Conservation (phyloP, 2,797 vertebrate genomes). For the Chloroceryle inda region DNA sequence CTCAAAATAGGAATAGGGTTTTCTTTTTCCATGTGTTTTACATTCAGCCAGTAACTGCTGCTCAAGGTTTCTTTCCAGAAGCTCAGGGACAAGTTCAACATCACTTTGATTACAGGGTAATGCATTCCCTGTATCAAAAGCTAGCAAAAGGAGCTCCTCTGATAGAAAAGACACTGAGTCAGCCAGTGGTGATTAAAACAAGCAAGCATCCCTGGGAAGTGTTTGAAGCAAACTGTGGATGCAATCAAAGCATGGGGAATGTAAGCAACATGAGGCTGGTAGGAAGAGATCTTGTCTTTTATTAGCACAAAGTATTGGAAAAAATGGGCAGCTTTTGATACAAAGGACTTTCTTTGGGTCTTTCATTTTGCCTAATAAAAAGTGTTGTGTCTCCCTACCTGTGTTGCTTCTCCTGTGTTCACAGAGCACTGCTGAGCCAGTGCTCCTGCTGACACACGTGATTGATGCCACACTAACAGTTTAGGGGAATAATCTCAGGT, state of each 20-base stretch:
- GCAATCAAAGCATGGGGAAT: slow-evolving; percentile 22
- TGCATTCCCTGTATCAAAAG: slow-evolving; percentile 10
- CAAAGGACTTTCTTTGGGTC: background rate
- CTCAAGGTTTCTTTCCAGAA: background rate
- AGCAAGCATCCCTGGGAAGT: background rate
- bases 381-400: background rate
- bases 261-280: background rate
- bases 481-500: background rate
- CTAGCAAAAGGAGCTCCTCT: slow-evolving; percentile 23
- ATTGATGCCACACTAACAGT: background rate
- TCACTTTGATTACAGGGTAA: slow-evolving; percentile 10
- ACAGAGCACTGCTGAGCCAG: background rate
- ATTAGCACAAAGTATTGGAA: background rate
- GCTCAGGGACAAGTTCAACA: background rate
- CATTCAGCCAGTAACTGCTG: background rate
- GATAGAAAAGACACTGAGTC: background rate
- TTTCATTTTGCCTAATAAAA: background rate
- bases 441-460: background rate
- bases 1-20: background rate
- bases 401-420: background rate
- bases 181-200: slow-evolving; percentile 18
- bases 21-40: background rate
- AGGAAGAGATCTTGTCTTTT: background rate
- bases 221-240: background rate
- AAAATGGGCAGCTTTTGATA: background rate